phyloP scores from a whole-genome alignment of 1,140 invertebrate species.

The Temnothorax longispinosus region DNA sequence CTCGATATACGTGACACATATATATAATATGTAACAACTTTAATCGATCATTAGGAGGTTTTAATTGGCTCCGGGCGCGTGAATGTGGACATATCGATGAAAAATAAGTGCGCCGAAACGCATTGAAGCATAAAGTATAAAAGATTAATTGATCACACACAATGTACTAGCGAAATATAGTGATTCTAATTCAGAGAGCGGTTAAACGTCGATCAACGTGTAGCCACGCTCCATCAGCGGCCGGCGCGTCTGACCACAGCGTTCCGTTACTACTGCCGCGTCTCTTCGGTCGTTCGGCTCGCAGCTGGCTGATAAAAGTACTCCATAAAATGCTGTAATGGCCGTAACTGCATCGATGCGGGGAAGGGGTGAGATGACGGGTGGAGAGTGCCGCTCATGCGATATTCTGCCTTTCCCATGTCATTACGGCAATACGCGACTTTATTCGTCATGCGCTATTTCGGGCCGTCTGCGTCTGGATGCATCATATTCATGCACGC shows the following conservation, averaged over 20 bases:
- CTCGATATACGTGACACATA: too few species aligned
- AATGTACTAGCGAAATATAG: not conserved
- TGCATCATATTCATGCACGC: slow-evolving; percentile 3
- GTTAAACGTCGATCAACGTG: slow-evolving; percentile 38
- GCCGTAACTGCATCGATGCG: slow-evolving; percentile 70
- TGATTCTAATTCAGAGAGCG: slow-evolving; percentile 8
- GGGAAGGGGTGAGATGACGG: not conserved
- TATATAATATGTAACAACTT: not conserved
- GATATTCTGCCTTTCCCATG: slow-evolving; percentile 50
- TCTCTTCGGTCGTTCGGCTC: slow-evolving; percentile 39
- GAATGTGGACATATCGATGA: not conserved
- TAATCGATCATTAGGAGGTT: not conserved
- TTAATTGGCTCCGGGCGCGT: not conserved
- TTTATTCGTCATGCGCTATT: slow-evolving; percentile 30
- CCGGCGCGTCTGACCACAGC: slow-evolving; percentile 66
- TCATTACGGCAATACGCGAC: slow-evolving; percentile 47
- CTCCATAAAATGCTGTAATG: slow-evolving; percentile 71
- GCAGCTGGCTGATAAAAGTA: slow-evolving; percentile 71
- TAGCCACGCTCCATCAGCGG: slow-evolving; percentile 31
- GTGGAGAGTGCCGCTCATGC: slow-evolving; percentile 47
- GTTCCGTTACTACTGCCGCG: slow-evolving; percentile 66
- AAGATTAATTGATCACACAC: not conserved
- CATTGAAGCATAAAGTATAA: not conserved
- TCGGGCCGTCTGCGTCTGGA: slow-evolving; percentile 12
- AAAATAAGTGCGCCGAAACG: not conserved